A percentile compares a stretch with the other conserved stretches of the same genome.
These are phyloP conservation scores for Thunnus maccoyii DNA, from an alignment of 2,113 vertebrate genomes.

Conservation along the genomic window DNA sequence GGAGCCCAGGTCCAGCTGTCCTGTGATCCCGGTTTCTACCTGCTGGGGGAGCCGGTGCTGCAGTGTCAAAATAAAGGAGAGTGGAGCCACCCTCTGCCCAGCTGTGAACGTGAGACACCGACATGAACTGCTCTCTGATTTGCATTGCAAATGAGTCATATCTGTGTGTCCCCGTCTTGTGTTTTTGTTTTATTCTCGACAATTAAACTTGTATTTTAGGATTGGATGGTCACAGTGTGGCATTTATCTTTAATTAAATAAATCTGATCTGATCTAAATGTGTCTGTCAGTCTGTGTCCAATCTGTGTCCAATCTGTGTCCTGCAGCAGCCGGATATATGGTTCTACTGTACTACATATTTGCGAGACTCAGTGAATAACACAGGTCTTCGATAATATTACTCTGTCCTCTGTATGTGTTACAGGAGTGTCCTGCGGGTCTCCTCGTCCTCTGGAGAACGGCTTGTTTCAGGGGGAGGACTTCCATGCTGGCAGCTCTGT, in stretches of 20 bases:
- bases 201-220: too few species aligned
- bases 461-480: slow-evolving; percentile 89
- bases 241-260: too few species aligned
- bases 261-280: too few species aligned
- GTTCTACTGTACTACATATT: too few species aligned
- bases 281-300: too few species aligned
- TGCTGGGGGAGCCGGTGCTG: slow-evolving; percentile 93
- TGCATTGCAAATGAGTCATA: neutral
- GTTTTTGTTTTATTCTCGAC: too few species aligned
- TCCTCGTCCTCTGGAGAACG: slow-evolving; percentile 91
- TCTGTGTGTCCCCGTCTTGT: too few species aligned
- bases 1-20: slow-evolving; percentile 92
- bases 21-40: slow-evolving; percentile 95
- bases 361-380: too few species aligned
- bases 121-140: neutral
- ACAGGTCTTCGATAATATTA: neutral
- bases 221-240: neutral
- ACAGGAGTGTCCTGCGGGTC: slow-evolving; percentile 93
- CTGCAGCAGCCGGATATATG: too few species aligned
- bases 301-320: too few species aligned
- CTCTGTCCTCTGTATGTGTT: slow-evolving; percentile 1
- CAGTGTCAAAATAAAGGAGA: slow-evolving; percentile 93
- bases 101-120: slow-evolving; percentile 91
- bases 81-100: slow-evolving; percentile 93
- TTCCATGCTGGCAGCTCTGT: slow-evolving; percentile 90